Evolutionary conservation across 2,797 vertebrate genomes (phyloP).

Genomic region (Gastrophryne carolinensis): DNA sequence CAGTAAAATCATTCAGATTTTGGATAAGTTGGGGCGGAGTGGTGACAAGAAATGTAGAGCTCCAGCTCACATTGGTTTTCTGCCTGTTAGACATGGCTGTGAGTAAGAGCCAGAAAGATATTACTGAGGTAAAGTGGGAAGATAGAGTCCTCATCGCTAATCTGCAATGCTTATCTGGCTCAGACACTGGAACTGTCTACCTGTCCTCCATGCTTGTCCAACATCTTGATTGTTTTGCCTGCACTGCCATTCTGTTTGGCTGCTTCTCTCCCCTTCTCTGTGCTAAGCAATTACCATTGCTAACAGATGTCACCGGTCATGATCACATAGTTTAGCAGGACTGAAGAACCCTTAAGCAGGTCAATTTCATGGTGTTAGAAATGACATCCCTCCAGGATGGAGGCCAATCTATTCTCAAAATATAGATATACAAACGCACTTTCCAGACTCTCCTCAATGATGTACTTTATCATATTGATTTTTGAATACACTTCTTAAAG

Average conservation of each 20-base stretch:
- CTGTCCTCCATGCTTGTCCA: constrained; percentile 65
- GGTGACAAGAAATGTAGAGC: constrained; percentile 66
- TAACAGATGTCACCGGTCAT: constrained; percentile 81
- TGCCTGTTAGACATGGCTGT: constrained; percentile 65
- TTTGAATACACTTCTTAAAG: background rate
- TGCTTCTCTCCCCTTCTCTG: constrained; percentile 72
- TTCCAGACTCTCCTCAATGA: background rate
- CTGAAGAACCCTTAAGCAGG: constrained; percentile 79
- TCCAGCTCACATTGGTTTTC: constrained; percentile 64
- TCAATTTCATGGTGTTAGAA: constrained; percentile 87
- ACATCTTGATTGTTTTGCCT: constrained; percentile 69
- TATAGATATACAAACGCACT: constrained; percentile 8
- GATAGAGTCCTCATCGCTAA: constrained; percentile 71
- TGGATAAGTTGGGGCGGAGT: constrained; percentile 70
- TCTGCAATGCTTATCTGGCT: constrained; percentile 80
- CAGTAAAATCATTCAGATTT: constrained; percentile 72
- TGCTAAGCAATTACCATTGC: constrained; percentile 83
- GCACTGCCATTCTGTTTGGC: constrained; percentile 56
- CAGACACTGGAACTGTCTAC: constrained; percentile 69
- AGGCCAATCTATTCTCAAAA: constrained; percentile 55
- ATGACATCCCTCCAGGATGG: constrained; percentile 73
- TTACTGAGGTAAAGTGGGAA: constrained; percentile 70
- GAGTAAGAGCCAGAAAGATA: constrained; percentile 73
- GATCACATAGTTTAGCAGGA: constrained; percentile 83
- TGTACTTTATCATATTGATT: background rate